Conservation (phyloP, 2,113 vertebrate species). For the Coreoperca whiteheadi region DNA sequence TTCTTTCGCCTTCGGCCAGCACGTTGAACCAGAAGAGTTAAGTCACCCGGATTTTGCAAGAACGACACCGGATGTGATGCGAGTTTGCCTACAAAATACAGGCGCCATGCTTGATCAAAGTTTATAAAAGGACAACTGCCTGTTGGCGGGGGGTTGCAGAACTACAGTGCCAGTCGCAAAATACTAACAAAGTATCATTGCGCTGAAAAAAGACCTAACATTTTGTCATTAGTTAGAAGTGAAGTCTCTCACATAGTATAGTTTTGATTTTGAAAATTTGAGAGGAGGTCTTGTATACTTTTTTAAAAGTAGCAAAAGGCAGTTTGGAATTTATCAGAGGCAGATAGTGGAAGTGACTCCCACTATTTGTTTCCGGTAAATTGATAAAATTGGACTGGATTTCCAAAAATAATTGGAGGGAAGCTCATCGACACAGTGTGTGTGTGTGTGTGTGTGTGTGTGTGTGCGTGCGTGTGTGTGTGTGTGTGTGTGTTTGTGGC, state of each 20-base stretch:
- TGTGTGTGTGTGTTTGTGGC: too few species aligned
- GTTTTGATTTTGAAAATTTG: slow-evolving; percentile 35
- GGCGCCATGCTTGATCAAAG: not conserved
- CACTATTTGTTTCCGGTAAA: slow-evolving; percentile 2
- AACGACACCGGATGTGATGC: not conserved
- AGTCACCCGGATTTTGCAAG: not conserved
- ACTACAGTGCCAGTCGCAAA: too few species aligned
- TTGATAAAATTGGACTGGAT: not conserved
- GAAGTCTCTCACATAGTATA: rapidly evolving
- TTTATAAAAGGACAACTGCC: not conserved
- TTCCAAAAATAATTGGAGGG: not conserved
- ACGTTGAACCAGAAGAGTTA: not conserved
- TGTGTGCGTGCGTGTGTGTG: not conserved
- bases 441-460: not conserved
- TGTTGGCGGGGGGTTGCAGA: not conserved
- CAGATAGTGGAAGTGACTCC: not conserved
- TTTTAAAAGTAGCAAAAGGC: not conserved
- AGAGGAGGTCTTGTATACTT: not conserved
- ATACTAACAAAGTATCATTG: not conserved
- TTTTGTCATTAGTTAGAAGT: not conserved
- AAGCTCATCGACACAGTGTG: not conserved
- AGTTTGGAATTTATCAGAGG: too few species aligned
- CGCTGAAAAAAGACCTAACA: rapidly evolving
- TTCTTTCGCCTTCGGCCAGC: not conserved
- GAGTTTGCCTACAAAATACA: slow-evolving; percentile 35